These are phyloP conservation scores for Maccullochella peelii DNA, from an alignment of 2,113 vertebrate species.

Conservation along the genomic window DNA sequence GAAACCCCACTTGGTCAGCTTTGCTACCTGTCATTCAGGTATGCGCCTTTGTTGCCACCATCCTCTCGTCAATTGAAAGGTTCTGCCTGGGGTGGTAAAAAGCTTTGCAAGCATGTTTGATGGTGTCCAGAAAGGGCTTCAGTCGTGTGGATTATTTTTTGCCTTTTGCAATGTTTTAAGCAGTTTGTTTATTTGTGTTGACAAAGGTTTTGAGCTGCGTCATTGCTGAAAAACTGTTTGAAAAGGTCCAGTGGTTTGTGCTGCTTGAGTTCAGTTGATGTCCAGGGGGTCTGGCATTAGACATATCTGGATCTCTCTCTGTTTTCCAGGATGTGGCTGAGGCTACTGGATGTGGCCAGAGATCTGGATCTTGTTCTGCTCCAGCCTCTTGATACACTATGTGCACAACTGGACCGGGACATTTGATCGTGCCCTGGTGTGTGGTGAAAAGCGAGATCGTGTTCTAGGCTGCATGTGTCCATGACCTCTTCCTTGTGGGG, in stretches of 20 bases:
- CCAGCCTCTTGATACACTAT: neutral
- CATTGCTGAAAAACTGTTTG: neutral
- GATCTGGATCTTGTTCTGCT: neutral
- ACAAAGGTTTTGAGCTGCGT: neutral
- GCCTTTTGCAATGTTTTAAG: neutral
- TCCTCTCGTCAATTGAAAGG: constrained; percentile 3
- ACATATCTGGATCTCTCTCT: neutral
- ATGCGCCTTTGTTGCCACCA: neutral
- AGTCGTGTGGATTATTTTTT: constrained; percentile 5
- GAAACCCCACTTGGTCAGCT: neutral
- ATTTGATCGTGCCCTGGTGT: neutral
- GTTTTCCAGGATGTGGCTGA: neutral
- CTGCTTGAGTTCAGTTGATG: neutral
- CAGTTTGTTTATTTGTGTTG: constrained; percentile 1
- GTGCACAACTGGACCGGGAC: neutral
- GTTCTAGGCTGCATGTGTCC: too few species aligned
- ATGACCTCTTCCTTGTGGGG: neutral
- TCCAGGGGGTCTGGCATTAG: neutral
- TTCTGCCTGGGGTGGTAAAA: neutral
- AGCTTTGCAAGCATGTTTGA: neutral
- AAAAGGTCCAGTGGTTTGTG: constrained; percentile 11
- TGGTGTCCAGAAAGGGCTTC: neutral
- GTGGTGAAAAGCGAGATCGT: neutral
- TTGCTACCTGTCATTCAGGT: neutral
- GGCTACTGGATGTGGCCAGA: too few species aligned